These are phyloP conservation scores for Cataglyphis hispanica DNA, from an alignment of 1,140 invertebrate species.

Conservation along the genomic window DNA sequence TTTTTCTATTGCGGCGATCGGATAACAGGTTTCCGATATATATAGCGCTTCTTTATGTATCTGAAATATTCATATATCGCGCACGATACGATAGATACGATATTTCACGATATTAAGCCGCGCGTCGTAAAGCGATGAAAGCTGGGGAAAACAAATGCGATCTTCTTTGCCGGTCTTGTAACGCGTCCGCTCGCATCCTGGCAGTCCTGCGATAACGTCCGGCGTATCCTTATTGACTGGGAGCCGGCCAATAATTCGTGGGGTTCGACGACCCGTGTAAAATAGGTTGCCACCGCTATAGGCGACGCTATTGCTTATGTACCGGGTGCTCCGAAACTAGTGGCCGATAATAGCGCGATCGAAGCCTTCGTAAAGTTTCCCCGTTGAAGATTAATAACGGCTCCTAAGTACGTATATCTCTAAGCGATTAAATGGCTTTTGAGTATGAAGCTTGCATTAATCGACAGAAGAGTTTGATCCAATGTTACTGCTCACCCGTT, in stretches of 20 bases:
- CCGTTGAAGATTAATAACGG: constrained; percentile 50
- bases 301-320: constrained; percentile 37
- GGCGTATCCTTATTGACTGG: constrained; percentile 52
- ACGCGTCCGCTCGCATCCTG: constrained; percentile 31
- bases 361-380: constrained; percentile 40
- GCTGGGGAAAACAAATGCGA: neutral
- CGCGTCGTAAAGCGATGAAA: neutral
- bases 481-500: neutral
- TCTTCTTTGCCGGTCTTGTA: constrained; percentile 4
- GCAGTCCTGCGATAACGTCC: constrained; percentile 50
- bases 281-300: constrained; percentile 51
- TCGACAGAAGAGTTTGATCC: constrained; percentile 26
- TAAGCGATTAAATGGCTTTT: constrained; percentile 22
- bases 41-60: constrained; percentile 32
- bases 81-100: neutral
- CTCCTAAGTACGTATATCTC: constrained; percentile 46
- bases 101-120: constrained; percentile 15
- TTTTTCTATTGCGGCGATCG: neutral
- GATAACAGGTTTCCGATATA: constrained; percentile 26
- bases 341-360: constrained; percentile 50
- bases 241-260: constrained; percentile 60
- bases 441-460: constrained; percentile 42
- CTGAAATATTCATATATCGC: constrained; percentile 25
- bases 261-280: constrained; percentile 61
- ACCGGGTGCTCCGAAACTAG: constrained; percentile 44